Evolutionary conservation across 2,888 invertebrate genomes (phyloP).

Genomic region (Dynastes tityus): DNA sequence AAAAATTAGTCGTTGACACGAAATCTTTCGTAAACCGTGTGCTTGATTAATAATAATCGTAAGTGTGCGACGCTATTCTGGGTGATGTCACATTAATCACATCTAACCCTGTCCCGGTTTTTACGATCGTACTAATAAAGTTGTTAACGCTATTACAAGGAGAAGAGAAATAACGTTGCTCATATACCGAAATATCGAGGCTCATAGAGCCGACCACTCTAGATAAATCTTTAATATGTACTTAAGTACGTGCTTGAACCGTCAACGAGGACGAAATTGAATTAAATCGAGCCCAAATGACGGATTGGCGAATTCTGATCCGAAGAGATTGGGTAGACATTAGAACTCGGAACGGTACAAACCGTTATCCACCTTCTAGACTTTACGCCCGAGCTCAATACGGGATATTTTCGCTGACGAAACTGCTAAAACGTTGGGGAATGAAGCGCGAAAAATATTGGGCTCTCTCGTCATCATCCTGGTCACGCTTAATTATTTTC

Average conservation of each 20-base stretch:
- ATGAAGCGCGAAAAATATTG: constrained; percentile 22
- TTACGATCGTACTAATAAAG: constrained; percentile 17
- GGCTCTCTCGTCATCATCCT: constrained; percentile 1
- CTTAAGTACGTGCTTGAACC: constrained; percentile 18
- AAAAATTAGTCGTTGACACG: background rate
- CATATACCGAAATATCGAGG: background rate
- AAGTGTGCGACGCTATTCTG: background rate
- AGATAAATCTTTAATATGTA: constrained; percentile 12
- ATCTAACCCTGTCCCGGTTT: constrained; percentile 17
- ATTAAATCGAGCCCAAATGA: constrained; percentile 31
- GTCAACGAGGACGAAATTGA: constrained; percentile 22
- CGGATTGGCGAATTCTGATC: constrained; percentile 14
- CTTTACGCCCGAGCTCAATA: background rate
- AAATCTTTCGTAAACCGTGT: background rate
- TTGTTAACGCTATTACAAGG: constrained; percentile 4
- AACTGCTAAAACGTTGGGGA: background rate
- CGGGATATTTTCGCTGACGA: background rate
- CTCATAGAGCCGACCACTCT: background rate
- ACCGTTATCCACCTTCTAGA: background rate
- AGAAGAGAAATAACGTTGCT: constrained; percentile 2
- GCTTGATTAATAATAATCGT: background rate
- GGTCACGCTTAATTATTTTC: constrained; percentile 13
- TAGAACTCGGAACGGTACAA: too few relatives aligned
- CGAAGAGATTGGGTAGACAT: background rate
- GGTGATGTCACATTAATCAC: constrained; percentile 22